Percentiles rank a stretch among this genome's conserved stretches.
Evolutionary conservation across 2,888 invertebrate species (phyloP).

Genomic region (Andrena chrysosceles): DNA sequence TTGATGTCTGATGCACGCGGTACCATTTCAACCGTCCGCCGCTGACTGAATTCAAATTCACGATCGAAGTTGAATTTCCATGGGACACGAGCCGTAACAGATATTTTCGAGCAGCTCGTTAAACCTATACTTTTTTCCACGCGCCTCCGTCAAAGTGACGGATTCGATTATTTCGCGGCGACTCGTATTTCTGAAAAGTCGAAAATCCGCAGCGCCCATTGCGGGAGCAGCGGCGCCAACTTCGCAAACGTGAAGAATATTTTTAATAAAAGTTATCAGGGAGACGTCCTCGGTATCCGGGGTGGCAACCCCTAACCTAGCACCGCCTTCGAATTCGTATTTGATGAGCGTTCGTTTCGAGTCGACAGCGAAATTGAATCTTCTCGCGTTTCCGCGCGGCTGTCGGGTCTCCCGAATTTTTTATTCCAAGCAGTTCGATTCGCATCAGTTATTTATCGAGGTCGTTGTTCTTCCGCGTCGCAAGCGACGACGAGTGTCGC

Average conservation of each 20-base stretch:
- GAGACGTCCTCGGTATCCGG: constrained; percentile 2
- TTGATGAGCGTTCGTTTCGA: constrained; percentile 79
- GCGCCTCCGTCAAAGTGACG: background rate
- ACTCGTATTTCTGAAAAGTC: background rate
- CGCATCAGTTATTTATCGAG: constrained; percentile 84
- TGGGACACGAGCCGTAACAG: constrained; percentile 60
- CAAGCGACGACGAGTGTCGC: constrained; percentile 71
- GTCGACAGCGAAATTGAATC: constrained; percentile 79
- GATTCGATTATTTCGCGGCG: background rate
- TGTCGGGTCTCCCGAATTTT: constrained; percentile 45
- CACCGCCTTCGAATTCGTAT: constrained; percentile 71
- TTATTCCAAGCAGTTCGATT: constrained; percentile 70
- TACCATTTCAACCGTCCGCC: constrained; percentile 76
- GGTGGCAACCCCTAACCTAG: constrained; percentile 25
- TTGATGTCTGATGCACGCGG: constrained; percentile 84
- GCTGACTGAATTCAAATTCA: constrained; percentile 67
- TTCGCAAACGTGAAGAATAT: background rate
- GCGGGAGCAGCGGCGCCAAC: background rate
- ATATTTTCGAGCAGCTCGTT: constrained; percentile 51
- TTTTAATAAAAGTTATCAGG: constrained; percentile 44
- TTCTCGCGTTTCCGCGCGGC: constrained; percentile 69
- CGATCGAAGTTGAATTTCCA: constrained; percentile 70
- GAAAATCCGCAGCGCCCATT: background rate
- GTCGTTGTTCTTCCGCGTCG: constrained; percentile 63
- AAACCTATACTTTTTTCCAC: constrained; percentile 5